These are phyloP conservation scores for Orthonyx spaldingii DNA, from an alignment of 2,113 vertebrate genomes.

Conservation along the genomic window DNA sequence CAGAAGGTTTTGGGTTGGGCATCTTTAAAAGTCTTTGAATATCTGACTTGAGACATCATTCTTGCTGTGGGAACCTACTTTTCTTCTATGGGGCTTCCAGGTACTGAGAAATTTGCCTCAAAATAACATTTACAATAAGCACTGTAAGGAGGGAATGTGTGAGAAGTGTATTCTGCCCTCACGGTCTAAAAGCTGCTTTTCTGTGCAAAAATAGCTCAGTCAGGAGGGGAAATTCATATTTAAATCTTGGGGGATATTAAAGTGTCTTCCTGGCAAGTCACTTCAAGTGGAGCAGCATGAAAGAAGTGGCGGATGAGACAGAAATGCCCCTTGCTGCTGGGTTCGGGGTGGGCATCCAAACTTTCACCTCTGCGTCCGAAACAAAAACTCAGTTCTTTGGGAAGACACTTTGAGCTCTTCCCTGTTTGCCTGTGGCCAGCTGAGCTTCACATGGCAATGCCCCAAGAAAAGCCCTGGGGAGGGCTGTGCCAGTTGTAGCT, in stretches of 20 bases:
- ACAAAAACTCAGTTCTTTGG: neutral
- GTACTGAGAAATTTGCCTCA: neutral
- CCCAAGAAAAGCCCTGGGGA: neutral
- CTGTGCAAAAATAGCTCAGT: neutral
- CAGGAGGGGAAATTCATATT: neutral
- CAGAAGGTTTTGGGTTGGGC: neutral
- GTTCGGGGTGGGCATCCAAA: neutral
- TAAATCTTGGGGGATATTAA: neutral
- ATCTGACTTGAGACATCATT: neutral
- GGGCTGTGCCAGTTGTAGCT: slow-evolving; percentile 22
- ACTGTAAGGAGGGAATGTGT: neutral
- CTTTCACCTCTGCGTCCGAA: neutral
- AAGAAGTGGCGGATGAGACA: neutral
- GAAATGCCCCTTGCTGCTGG: neutral
- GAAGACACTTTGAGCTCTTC: neutral
- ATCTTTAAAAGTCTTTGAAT: neutral
- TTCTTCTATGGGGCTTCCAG: neutral
- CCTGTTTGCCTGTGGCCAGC: neutral
- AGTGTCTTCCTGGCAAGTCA: neutral
- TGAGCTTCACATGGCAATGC: neutral
- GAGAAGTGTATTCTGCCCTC: neutral
- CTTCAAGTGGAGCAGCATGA: neutral
- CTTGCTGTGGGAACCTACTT: neutral
- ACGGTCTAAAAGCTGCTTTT: neutral
- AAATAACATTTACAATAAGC: neutral